Evolutionary conservation across 1,140 invertebrate genomes (phyloP).

Genomic region (Thaumetopoea pityocampa): DNA sequence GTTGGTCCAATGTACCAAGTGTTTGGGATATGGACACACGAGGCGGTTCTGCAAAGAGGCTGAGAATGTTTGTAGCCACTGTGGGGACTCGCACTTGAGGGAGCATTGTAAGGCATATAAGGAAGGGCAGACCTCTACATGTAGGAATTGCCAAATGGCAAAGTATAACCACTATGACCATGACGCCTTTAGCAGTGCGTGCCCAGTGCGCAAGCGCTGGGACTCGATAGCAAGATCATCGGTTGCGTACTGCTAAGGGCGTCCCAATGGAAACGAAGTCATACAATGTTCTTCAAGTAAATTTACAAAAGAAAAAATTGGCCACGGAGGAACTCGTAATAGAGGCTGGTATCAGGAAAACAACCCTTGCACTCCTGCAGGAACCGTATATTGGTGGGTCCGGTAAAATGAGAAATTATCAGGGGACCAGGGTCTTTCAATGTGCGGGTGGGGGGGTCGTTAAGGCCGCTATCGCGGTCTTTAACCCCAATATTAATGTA

Average conservation of each 20-base stretch:
- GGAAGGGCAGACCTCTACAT: no score
- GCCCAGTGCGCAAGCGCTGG: conserved; percentile 8
- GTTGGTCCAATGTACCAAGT: conserved; percentile 19
- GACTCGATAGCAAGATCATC: conserved; percentile 1
- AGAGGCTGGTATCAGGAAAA: background rate
- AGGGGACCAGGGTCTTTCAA: conserved; percentile 10
- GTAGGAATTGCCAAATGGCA: conserved; percentile 6
- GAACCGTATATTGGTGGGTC: conserved; percentile 5
- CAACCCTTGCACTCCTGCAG: background rate
- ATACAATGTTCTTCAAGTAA: conserved; percentile 7
- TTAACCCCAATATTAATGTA: conserved; percentile 2
- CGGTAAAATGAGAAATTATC: background rate
- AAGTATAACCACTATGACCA: background rate
- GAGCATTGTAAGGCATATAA: no score
- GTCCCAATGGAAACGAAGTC: background rate
- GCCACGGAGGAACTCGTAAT: conserved; percentile 17
- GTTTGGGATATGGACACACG: conserved; percentile 12
- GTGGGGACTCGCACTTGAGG: no score
- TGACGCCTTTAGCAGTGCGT: conserved; percentile 6
- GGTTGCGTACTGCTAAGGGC: conserved; percentile 8
- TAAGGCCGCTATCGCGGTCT: conserved; percentile 14
- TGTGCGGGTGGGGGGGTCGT: background rate
- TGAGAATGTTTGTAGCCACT: conserved; percentile 6
- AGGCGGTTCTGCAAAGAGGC: conserved; percentile 7
- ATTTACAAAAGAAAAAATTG: conserved; percentile 14